Evolutionary conservation across 2,888 invertebrate species (phyloP), one percentile per base, ranked within the genome.

Genomic region (Unio pictorum): DNA sequence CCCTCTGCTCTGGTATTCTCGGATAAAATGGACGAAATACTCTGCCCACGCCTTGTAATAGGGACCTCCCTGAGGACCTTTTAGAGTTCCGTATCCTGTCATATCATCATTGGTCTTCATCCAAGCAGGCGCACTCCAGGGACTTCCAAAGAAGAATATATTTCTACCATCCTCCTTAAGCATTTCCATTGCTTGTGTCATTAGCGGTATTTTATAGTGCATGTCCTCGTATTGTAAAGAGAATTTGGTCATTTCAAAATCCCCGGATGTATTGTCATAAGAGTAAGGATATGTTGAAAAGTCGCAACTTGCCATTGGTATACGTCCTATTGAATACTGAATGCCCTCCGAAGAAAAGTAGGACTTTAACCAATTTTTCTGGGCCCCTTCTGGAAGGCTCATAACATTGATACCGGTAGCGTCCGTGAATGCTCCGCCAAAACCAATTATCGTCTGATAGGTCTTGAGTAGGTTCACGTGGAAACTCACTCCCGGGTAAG

Each of bases 301-400:
- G 90, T 97, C 97, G 67, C 93, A 93, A 15, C 96, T 96, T 1
- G 93, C 97, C 73, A 97, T 95, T 0, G 97, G 95, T 8, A 96
- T 93, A 59, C 97, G 92, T 61, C 94, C 93, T 79, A 96, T 87
- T 81, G 93, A 94, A 89, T 96, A 97, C 76, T 94, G 93, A 69
- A 95, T 91, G 15, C 97, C 97, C 60, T 83, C 75, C 55, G 80
- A 69, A 8, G 86, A 84, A 76, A 84, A 88, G 82, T 90, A 91
- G n/a, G 90, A 93, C 91, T 90, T 87, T 30, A 94, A 82, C 7
- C 94, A 85, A 60, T 90, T 85, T 4, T 92, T 85, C 85, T 92
- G 92, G 3, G 92, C 85, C 2, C 80, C 85, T 56, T 90, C 86
- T 0, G 93, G 92, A 20, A 96, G 89, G n/a, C 91, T 92, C 11